These are phyloP conservation scores for Belonocnema kinseyi DNA, from an alignment of 1,140 invertebrate species.

Conservation along the genomic window DNA sequence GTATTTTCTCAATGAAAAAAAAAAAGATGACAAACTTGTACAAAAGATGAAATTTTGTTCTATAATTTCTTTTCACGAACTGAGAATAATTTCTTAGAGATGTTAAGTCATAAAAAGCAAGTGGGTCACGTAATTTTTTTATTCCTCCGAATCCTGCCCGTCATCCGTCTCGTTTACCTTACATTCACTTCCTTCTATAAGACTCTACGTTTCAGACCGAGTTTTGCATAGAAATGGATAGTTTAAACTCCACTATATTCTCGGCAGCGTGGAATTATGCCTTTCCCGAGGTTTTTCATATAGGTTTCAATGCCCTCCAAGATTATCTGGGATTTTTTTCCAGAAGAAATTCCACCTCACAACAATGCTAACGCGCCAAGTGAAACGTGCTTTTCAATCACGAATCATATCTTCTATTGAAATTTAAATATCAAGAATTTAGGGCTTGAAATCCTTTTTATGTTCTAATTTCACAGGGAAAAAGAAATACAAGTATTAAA, in stretches of 20 bases:
- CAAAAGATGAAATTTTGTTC: background rate
- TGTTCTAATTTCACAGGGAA: too few relatives aligned
- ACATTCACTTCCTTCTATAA: slow-evolving; percentile 14
- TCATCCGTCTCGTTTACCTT: slow-evolving; percentile 21
- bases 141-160: background rate
- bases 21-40: background rate
- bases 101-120: background rate
- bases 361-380: slow-evolving; percentile 9
- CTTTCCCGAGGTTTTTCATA: slow-evolving; percentile 12
- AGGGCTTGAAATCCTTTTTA: too few relatives aligned
- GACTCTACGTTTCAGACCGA: slow-evolving; percentile 12
- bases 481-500: too few relatives aligned
- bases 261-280: background rate
- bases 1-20: background rate
- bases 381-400: background rate
- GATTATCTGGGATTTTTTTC: slow-evolving; percentile 19
- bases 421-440: too few relatives aligned
- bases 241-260: slow-evolving; percentile 8
- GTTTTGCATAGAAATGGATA: slow-evolving; percentile 31
- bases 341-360: background rate
- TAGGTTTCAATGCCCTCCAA: background rate
- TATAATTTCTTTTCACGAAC: background rate
- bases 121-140: slow-evolving; percentile 9
- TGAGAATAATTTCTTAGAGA: background rate
- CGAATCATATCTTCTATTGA: background rate